These are phyloP conservation scores for Drosophila aff. DNA, from an alignment of 1,140 invertebrate species.

Conservation along the genomic window DNA sequence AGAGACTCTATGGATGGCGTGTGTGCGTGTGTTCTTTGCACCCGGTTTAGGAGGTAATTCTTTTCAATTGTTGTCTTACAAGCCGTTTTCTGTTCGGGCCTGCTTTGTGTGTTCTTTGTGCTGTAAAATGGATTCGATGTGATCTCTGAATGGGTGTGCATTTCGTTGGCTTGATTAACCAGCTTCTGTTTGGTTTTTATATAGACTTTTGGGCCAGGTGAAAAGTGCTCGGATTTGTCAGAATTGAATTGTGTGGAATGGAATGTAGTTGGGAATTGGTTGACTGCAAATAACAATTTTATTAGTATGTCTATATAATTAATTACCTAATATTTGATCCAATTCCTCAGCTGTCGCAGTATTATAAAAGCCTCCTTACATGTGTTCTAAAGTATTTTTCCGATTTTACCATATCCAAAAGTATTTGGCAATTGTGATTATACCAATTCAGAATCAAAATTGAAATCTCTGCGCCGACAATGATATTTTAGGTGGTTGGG, in stretches of 20 bases:
- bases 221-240: neutral
- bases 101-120: neutral
- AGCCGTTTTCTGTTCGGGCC: constrained; percentile 52
- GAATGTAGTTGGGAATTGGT: neutral
- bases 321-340: neutral
- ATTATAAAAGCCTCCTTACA: no score
- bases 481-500: constrained; percentile 37
- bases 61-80: constrained; percentile 78
- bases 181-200: constrained; percentile 4
- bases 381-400: neutral
- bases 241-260: no score
- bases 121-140: neutral
- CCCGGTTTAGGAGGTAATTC: constrained; percentile 65
- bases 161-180: constrained; percentile 13
- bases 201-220: neutral
- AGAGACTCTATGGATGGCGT: constrained; percentile 5
- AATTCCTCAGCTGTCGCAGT: no score
- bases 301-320: neutral
- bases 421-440: constrained; percentile 25
- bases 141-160: constrained; percentile 3
- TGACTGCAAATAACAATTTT: neutral
- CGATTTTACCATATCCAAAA: constrained; percentile 6
- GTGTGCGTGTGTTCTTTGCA: constrained; percentile 12
- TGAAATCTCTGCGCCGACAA: constrained; percentile 65
- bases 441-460: constrained; percentile 48